These are phyloP conservation scores for Autographa pulchrina DNA, from an alignment of 2,888 invertebrate genomes.

Conservation along the genomic window DNA sequence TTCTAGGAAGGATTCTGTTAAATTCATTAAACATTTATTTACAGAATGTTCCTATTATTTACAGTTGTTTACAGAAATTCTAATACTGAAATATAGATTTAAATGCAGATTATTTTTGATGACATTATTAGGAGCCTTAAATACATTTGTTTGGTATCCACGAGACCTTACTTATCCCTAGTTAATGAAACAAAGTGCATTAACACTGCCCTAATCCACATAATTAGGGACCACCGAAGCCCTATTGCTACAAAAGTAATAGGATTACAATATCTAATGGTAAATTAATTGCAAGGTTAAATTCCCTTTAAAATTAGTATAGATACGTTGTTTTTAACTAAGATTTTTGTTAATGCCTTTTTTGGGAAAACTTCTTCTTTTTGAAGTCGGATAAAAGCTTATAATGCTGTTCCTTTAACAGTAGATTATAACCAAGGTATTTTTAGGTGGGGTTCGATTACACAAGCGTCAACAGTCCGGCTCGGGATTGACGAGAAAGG, in stretches of 20 bases:
- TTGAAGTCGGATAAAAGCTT: too few species aligned
- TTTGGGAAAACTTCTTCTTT: too few species aligned
- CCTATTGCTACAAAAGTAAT: constrained; percentile 39
- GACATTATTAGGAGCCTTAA: too few species aligned
- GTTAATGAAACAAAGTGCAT: neutral
- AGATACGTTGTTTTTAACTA: neutral
- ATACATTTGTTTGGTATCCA: neutral
- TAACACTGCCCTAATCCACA: neutral
- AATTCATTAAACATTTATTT: too few species aligned
- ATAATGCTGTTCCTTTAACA: neutral
- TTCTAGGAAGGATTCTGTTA: too few species aligned
- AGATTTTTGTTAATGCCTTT: too few species aligned
- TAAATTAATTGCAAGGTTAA: constrained; percentile 15
- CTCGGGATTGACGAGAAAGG: constrained; percentile 93
- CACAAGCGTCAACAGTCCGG: constrained; percentile 96
- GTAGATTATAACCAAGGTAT: constrained; percentile 20
- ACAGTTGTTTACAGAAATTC: too few species aligned
- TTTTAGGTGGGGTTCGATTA: constrained; percentile 95
- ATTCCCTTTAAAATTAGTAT: neutral
- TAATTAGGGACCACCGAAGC: constrained; percentile 51
- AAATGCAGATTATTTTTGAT: too few species aligned
- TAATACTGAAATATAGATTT: too few species aligned
- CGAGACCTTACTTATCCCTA: constrained; percentile 9
- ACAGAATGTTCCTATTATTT: too few species aligned
- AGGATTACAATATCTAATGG: constrained; percentile 26